phyloP scores from a whole-genome alignment of 23 tunicate species.

The Trididemnum miniatum region DNA sequence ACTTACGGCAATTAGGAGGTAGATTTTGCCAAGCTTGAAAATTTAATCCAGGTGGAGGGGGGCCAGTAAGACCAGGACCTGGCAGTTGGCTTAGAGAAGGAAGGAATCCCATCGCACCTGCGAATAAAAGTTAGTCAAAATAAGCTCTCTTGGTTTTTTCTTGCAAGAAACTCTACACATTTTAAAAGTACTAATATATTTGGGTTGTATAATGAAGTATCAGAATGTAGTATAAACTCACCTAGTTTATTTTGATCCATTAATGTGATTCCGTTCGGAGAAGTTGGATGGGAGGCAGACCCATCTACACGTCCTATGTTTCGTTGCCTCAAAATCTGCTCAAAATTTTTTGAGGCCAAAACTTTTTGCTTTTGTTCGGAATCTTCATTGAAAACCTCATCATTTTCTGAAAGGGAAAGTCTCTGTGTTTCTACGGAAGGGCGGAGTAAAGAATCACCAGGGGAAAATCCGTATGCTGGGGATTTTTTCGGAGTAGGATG shows the following conservation, averaged over 20 bases:
- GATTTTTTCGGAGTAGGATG: background rate
- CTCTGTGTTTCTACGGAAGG: background rate
- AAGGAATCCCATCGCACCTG: too few relatives aligned
- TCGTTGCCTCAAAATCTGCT: background rate
- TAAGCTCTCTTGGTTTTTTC: too few relatives aligned
- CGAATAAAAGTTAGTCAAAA: too few relatives aligned
- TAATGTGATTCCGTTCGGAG: too few relatives aligned
- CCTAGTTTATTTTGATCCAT: too few relatives aligned
- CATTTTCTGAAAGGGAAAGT: background rate
- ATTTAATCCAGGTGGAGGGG: background rate
- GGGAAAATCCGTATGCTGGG: background rate
- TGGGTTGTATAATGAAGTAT: too few relatives aligned
- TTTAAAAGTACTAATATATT: too few relatives aligned
- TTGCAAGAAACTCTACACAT: too few relatives aligned
- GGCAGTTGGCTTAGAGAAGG: too few relatives aligned
- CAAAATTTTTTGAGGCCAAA: background rate
- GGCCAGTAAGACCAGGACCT: too few relatives aligned
- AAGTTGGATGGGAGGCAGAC: background rate
- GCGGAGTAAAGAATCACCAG: background rate
- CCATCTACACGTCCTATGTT: background rate
- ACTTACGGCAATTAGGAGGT: constrained; percentile 27
- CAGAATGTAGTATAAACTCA: too few relatives aligned
- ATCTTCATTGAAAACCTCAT: constrained; percentile 12
- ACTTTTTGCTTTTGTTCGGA: background rate
- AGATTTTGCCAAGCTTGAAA: background rate